Evolutionary conservation across 2,797 vertebrate species (phyloP).

Genomic region (Cynopterus sphinx): DNA sequence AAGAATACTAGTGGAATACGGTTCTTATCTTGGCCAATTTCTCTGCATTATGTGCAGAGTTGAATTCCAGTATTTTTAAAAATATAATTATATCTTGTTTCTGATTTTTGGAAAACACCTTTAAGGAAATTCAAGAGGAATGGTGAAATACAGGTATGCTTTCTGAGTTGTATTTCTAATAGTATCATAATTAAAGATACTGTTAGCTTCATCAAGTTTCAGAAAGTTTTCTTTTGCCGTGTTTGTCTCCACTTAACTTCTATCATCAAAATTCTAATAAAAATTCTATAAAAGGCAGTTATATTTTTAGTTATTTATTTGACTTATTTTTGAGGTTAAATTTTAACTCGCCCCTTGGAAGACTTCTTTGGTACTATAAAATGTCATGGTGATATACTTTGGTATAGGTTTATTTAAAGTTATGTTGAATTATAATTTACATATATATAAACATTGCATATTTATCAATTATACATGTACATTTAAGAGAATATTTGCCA

Average conservation of each 20-base stretch:
- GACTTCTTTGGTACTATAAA: neutral
- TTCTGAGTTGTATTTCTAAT: neutral
- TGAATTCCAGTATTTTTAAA: neutral
- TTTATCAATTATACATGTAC: neutral
- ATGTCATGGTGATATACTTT: neutral
- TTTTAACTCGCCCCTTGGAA: neutral
- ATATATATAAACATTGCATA: neutral
- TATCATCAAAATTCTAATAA: neutral
- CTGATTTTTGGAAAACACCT: neutral
- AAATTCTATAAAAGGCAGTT: neutral
- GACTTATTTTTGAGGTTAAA: neutral
- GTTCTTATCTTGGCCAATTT: neutral
- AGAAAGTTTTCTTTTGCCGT: neutral
- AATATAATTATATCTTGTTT: neutral
- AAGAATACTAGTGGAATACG: neutral
- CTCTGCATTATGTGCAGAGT: neutral
- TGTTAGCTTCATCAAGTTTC: neutral
- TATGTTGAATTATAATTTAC: neutral
- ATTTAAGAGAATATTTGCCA: neutral
- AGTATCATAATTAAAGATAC: neutral
- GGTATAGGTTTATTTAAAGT: neutral
- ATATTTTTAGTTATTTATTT: neutral
- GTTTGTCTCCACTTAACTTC: neutral
- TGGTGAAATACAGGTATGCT: neutral
- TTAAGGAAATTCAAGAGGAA: neutral